Base-by-base conservation (phyloP, 2,113 vertebrate species). In the Nibea albiflora region DNA sequence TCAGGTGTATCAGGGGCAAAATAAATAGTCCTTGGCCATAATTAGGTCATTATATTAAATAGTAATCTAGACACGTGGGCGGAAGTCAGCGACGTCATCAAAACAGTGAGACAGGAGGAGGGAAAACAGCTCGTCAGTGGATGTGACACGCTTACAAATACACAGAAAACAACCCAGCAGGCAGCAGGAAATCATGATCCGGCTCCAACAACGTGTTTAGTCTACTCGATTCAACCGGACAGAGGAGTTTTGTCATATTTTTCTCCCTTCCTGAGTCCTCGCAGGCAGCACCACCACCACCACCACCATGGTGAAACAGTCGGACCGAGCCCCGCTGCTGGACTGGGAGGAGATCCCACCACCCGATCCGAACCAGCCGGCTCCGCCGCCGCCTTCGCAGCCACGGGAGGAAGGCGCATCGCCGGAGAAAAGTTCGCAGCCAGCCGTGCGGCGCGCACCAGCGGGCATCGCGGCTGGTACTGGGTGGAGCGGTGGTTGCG, bases 321-420 rank as follows among this genome's bases (percentile, higher is more conserved):
- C 96, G 75, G 97, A 98, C 89, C 95, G 96, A 89, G 97, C 97
- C 90, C 97, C 96, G 92, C 95, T 98, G 73, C 95, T 98, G 77
- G 95, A 96, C 93, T 97, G 96, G 96, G 97, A 97, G 94, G 96
- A 98, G 95, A 95, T 96, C 88, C 96, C 96, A 11, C 95, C 95
- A 66, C 90, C 95, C 31, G 94, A 95, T 50, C 91, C 89, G 65
- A 87, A 68, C 88, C 90, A 85, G 67, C 73, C 90, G 79, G 85
- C 54, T 89, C 89, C 72, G 54, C 87, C 84, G 22, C 53, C 58
- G 56, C 76, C 85, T 28, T 26, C 69, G 17, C 73, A 62, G 39
- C 79, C 80, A 20, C 73, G 67, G 65, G 89, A 78, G 76, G 90
- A 85, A 28, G 81, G 78, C 85, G 75, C 88, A n/a, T 60, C 56